phyloP scores from a whole-genome alignment of 2,113 vertebrate genomes.

The Equus quagga region DNA sequence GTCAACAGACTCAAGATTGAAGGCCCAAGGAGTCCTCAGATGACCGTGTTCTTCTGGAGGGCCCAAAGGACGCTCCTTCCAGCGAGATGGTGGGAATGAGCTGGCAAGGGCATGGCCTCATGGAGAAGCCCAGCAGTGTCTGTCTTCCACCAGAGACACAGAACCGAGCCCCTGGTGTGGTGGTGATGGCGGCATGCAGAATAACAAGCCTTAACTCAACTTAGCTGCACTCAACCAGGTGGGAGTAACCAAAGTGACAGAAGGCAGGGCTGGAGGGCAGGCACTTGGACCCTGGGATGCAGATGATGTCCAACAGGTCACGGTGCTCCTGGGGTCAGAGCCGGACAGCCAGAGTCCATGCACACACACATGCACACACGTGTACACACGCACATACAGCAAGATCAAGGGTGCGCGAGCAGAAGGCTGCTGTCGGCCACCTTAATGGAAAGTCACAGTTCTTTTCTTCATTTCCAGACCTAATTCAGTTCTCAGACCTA shows the following conservation, averaged over 20 bases:
- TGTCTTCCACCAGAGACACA: background rate
- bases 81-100: background rate
- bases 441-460: background rate
- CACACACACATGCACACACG: accelerated
- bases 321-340: background rate
- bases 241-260: background rate
- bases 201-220: background rate
- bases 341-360: background rate
- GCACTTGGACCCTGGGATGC: background rate
- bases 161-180: accelerated
- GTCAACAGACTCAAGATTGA: background rate
- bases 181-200: accelerated
- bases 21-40: background rate
- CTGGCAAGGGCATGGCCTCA: accelerated
- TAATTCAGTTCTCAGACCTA: background rate
- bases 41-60: background rate
- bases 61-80: accelerated
- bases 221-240: background rate
- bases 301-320: background rate
- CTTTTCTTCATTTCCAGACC: background rate
- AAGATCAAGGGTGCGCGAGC: accelerated
- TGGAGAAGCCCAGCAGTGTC: background rate
- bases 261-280: background rate
- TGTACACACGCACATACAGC: accelerated
- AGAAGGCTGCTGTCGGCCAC: background rate